Evolutionary conservation across 2,888 invertebrate genomes (phyloP), one percentile per base, ranked within the genome.

Genomic region (Drepanosiphum platanoidis): DNA sequence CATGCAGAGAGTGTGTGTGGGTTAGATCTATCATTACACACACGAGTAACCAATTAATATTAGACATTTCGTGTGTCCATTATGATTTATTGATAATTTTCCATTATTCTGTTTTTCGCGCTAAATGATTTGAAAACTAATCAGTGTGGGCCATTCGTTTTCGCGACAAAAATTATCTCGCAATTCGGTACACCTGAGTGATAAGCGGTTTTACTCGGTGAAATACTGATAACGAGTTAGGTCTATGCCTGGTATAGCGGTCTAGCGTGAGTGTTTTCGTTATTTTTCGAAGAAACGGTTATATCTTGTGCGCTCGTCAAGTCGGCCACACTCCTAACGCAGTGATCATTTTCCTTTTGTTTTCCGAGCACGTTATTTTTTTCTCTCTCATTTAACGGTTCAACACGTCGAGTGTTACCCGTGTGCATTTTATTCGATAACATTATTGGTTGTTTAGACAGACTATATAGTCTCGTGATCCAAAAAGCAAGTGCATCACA

Each of bases 201-300:
- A 80, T 52, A 70, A 36, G 18, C 18, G 22, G 9, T 34, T 64
- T 36, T 13, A 52, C 36, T 36, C 22, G 22, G 1, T n/a, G 46
- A 52, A 52, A 58, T 70, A 52, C 4, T 80, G 80, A 80, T 80
- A 80, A 36, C 2, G 11, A 58, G 5, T 80, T 80, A 70, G 70
- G 34, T 80, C 36, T 70, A 66, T 34, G 22, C 58, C 4, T 64
- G 2, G 39, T 32, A 7, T 42, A 46, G 15, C 27, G 61, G 61
- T 8, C 11, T 7, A 61, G 8, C n/a, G n/a, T n/a, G n/a, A n/a
- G n/a, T 15, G 9, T 61, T 79, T 66, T 66, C 78, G 78, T 79
- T 79, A 79, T 66, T 80, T 75, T 80, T 80, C 34, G 52, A 70
- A 70, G 52, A 7, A 36, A 46, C n/a, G 27, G 18, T 34, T 30